phyloP scores from a whole-genome alignment of 30 jellyfish, hydroid and myxozoan genomes.

The Pseudorhiza aurosa region DNA sequence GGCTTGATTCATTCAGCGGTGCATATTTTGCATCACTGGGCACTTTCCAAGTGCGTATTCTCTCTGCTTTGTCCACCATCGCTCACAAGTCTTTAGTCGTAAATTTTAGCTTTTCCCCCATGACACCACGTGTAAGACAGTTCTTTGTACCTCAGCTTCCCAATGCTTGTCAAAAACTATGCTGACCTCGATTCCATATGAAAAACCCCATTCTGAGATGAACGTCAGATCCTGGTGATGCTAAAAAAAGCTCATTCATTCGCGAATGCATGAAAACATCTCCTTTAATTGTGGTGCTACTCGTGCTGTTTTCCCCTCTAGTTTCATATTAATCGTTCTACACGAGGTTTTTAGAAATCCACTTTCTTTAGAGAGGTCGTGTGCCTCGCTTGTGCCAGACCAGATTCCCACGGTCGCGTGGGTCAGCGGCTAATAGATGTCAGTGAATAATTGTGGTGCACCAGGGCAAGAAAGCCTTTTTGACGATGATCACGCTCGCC shows the following conservation, averaged over 20 bases:
- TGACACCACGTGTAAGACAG: neutral
- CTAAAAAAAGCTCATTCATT: neutral
- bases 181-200: neutral
- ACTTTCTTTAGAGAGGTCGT: neutral
- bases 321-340: conserved; percentile 27
- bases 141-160: neutral
- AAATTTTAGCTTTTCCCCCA: too few relatives aligned
- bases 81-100: too few relatives aligned
- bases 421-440: conserved; percentile 28
- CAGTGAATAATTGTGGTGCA: conserved; percentile 33
- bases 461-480: conserved; percentile 11
- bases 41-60: too few relatives aligned
- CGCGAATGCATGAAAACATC: conserved; percentile 7
- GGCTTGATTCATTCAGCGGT: too few relatives aligned
- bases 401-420: conserved; percentile 77
- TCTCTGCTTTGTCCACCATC: too few relatives aligned
- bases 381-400: conserved; percentile 46
- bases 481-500: conserved; percentile 58
- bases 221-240: neutral
- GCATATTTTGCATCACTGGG: too few relatives aligned
- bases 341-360: conserved; percentile 61
- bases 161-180: neutral
- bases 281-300: neutral
- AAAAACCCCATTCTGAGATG: neutral
- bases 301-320: neutral